Conservation (phyloP, 2,888 invertebrate species). For the Melanophora roralis region DNA sequence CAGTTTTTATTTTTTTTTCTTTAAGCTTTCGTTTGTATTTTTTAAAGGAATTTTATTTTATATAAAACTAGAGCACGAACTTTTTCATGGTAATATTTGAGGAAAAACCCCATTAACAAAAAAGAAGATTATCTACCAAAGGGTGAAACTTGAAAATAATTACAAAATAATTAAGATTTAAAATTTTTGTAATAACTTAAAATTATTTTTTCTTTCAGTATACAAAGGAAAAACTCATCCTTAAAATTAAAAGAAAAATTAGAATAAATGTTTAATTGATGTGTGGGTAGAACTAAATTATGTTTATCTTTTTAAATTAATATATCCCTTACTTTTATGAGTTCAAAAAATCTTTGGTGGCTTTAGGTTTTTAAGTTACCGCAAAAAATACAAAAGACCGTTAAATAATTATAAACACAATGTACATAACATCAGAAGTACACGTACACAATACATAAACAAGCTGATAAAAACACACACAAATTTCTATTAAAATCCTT, state of each 20-base stretch:
- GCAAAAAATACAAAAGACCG: neutral
- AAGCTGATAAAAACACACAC: neutral
- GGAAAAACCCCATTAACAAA: neutral
- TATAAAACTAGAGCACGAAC: conserved; percentile 29
- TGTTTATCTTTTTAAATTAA: too few relatives aligned
- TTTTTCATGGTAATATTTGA: conserved; percentile 37
- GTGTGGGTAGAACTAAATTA: too few relatives aligned
- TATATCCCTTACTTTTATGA: neutral
- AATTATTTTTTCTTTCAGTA: neutral
- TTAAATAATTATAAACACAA: neutral
- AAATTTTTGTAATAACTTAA: neutral
- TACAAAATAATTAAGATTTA: neutral
- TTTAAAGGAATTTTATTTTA: conserved; percentile 26
- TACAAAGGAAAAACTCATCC: too few relatives aligned
- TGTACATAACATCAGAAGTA: neutral
- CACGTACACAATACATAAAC: neutral
- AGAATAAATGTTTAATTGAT: too few relatives aligned
- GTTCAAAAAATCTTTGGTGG: neutral
- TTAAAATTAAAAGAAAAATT: too few relatives aligned
- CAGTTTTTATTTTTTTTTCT: neutral
- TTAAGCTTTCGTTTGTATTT: conserved; percentile 12
- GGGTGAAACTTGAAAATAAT: neutral
- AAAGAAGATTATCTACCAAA: neutral
- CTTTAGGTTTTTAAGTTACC: neutral
- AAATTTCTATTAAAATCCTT: neutral